phyloP scores from a whole-genome alignment of 2,797 vertebrate genomes.

The Heteromormyrus szaboi region DNA sequence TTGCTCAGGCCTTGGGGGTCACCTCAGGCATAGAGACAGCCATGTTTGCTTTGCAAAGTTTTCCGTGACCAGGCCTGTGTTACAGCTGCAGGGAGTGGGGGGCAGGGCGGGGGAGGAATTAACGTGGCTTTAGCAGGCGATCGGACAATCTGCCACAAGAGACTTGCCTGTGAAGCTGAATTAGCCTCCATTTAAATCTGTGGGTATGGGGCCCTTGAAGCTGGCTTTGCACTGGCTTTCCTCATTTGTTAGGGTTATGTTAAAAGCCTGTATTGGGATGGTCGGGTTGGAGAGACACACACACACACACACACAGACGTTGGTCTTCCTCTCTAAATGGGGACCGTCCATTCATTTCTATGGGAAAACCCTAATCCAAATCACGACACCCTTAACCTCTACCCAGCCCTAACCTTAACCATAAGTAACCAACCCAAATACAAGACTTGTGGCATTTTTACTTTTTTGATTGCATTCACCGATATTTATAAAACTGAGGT shows the following conservation, averaged over 20 bases:
- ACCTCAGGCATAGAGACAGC: constrained; percentile 12
- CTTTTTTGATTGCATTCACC: too few relatives aligned
- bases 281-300: not conserved
- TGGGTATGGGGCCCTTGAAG: not conserved
- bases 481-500: too few relatives aligned
- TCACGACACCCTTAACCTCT: too few relatives aligned
- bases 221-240: not conserved
- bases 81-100: constrained; percentile 34
- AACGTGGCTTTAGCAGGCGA: not conserved
- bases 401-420: too few relatives aligned
- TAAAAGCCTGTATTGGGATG: not conserved
- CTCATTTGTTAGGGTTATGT: not conserved
- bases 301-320: too few relatives aligned
- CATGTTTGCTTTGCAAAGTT: constrained; percentile 16
- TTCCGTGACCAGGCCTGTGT: constrained; percentile 29
- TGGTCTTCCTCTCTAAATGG: too few relatives aligned
- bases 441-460: too few relatives aligned
- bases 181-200: not conserved
- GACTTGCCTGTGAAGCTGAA: not conserved
- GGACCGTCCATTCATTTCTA: too few relatives aligned
- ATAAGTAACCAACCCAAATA: too few relatives aligned
- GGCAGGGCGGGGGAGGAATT: not conserved
- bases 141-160: not conserved
- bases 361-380: too few relatives aligned
- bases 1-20: constrained; percentile 26